Percentiles rank a stretch among this genome's conserved stretches.
These are phyloP conservation scores for Tridacna crocea DNA, from an alignment of 2,888 invertebrate genomes.

Conservation along the genomic window DNA sequence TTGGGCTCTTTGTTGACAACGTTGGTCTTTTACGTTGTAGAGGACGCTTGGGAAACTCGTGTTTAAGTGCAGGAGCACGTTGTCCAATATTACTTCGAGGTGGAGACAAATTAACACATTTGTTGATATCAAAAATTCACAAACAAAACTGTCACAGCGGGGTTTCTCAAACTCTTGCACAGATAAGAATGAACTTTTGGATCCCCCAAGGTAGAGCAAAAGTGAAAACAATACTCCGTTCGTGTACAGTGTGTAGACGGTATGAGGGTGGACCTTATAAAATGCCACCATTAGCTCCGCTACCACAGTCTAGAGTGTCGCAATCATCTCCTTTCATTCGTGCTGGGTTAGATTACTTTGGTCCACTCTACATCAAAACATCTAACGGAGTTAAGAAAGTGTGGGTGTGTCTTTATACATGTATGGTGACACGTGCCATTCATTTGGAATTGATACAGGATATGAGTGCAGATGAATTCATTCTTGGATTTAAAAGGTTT, in stretches of 20 bases:
- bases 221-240: background rate
- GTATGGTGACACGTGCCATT: slow-evolving; percentile 28
- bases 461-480: slow-evolving; percentile 33
- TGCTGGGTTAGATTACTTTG: slow-evolving; percentile 5
- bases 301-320: background rate
- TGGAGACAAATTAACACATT: slow-evolving; percentile 12
- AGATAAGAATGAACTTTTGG: background rate
- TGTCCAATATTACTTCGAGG: slow-evolving; percentile 27
- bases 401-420: slow-evolving; percentile 32
- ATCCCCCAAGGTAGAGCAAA: background rate
- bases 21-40: slow-evolving; percentile 26
- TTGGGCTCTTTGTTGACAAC: slow-evolving; percentile 22
- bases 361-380: background rate
- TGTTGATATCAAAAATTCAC: slow-evolving; percentile 21
- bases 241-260: slow-evolving; percentile 5
- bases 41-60: slow-evolving; percentile 28
- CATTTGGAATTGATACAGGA: slow-evolving; percentile 29
- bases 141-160: background rate
- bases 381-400: background rate
- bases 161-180: background rate
- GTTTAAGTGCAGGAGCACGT: slow-evolving; percentile 19
- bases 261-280: background rate
- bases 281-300: background rate
- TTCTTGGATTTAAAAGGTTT: slow-evolving; percentile 25
- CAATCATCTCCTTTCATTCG: background rate